phyloP scores from a whole-genome alignment of 2,113 vertebrate species.

The Mirounga angustirostris region DNA sequence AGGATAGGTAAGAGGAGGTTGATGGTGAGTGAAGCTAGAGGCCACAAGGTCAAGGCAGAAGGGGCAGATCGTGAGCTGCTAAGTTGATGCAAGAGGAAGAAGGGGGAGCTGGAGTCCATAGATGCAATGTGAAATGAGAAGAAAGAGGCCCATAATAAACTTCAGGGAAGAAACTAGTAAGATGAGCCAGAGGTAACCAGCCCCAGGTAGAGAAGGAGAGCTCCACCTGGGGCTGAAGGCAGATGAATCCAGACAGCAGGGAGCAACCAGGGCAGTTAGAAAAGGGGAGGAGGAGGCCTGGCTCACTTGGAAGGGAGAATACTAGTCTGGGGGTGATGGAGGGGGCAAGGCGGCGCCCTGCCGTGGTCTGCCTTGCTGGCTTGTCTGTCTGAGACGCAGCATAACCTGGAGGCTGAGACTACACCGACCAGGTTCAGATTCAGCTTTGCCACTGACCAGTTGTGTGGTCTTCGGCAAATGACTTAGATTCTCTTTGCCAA shows the following conservation, averaged over 20 bases:
- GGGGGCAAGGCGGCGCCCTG: not conserved
- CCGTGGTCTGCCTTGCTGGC: fast-evolving
- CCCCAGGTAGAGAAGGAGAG: not conserved
- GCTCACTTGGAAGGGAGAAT: not conserved
- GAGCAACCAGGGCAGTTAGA: not conserved
- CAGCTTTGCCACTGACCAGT: not conserved
- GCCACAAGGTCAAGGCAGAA: not conserved
- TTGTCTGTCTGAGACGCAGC: not conserved
- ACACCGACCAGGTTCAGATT: not conserved
- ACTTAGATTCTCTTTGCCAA: not conserved
- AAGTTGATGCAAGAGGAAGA: not conserved
- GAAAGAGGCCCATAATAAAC: not conserved
- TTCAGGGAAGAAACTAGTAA: not conserved
- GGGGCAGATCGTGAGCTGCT: not conserved
- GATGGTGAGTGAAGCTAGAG: not conserved
- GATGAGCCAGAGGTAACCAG: not conserved
- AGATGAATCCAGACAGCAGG: not conserved
- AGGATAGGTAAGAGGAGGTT: not conserved
- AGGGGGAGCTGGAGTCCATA: not conserved
- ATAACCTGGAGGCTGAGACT: not conserved
- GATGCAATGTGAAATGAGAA: not conserved
- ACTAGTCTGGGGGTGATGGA: not conserved
- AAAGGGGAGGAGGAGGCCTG: not conserved
- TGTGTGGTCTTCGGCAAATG: not conserved
- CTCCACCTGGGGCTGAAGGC: not conserved